Evolutionary conservation across 2,888 invertebrate genomes (phyloP).

Genomic region (Caenorhabditis angaria): DNA sequence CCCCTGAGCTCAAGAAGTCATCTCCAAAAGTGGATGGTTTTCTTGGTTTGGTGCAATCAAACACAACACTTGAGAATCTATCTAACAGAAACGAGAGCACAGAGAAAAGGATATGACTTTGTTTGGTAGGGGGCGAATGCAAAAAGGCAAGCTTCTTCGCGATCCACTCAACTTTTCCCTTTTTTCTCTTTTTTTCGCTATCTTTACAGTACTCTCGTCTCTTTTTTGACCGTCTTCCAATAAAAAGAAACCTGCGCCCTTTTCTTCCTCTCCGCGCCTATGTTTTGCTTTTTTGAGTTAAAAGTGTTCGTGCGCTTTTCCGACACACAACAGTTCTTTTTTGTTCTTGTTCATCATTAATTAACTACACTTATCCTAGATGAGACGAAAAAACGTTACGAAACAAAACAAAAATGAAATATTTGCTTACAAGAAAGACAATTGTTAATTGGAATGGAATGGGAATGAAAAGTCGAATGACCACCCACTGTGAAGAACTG

Average conservation of each 20-base stretch:
- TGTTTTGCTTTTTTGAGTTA: neutral
- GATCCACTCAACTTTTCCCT: neutral
- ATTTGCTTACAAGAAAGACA: constrained; percentile 11
- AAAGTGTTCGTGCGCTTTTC: constrained; percentile 2
- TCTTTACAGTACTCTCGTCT: neutral
- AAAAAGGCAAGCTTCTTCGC: constrained; percentile 30
- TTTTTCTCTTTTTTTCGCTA: neutral
- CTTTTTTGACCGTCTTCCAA: constrained; percentile 37
- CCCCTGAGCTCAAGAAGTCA: constrained; percentile 3
- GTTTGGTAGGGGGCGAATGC: too few relatives aligned
- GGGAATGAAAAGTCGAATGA: constrained; percentile 6
- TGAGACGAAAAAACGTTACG: neutral
- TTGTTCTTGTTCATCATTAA: constrained; percentile 20
- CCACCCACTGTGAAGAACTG: constrained; percentile 18
- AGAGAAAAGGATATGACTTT: constrained; percentile 33
- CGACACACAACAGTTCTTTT: constrained; percentile 23
- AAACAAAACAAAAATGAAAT: constrained; percentile 13
- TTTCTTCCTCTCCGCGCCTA: constrained; percentile 9
- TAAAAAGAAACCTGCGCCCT: constrained; percentile 12
- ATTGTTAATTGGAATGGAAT: neutral
- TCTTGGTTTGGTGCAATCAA: constrained; percentile 22
- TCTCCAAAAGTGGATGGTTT: constrained; percentile 22
- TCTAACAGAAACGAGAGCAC: neutral
- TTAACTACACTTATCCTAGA: constrained; percentile 41
- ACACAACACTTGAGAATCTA: constrained; percentile 48